Conservation (phyloP, 2,113 vertebrate species). For the Oxyura jamaicensis region DNA sequence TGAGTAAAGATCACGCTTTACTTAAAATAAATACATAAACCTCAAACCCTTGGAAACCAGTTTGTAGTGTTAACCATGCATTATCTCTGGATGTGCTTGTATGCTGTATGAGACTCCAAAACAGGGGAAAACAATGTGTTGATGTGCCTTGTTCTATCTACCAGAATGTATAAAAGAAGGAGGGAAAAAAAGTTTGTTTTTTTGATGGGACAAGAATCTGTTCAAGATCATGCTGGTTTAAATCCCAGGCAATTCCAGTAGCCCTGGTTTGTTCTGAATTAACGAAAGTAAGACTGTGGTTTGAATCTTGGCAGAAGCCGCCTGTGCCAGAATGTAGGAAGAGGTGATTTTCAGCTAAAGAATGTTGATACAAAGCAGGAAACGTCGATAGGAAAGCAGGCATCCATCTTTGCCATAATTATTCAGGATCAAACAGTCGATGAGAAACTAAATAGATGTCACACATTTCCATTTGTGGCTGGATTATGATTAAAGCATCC, state of each 20-base stretch:
- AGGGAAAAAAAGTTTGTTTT: background rate
- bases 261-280: background rate
- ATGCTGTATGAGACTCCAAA: background rate
- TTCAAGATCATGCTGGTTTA: background rate
- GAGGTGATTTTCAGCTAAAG: background rate
- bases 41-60: background rate
- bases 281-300: background rate
- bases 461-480: background rate
- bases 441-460: background rate
- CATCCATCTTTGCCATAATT: background rate
- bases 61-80: background rate
- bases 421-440: background rate
- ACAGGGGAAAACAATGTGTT: background rate
- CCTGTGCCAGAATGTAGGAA: background rate
- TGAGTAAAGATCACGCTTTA: slow-evolving; percentile 72
- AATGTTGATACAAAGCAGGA: background rate
- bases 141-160: background rate
- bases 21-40: background rate
- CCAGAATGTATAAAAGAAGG: background rate
- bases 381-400: background rate
- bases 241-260: background rate
- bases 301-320: background rate
- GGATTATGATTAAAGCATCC: background rate
- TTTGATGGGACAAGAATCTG: background rate
- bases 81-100: background rate